phyloP scores from a whole-genome alignment of 1,140 invertebrate species.

The Frieseomelitta varia region DNA sequence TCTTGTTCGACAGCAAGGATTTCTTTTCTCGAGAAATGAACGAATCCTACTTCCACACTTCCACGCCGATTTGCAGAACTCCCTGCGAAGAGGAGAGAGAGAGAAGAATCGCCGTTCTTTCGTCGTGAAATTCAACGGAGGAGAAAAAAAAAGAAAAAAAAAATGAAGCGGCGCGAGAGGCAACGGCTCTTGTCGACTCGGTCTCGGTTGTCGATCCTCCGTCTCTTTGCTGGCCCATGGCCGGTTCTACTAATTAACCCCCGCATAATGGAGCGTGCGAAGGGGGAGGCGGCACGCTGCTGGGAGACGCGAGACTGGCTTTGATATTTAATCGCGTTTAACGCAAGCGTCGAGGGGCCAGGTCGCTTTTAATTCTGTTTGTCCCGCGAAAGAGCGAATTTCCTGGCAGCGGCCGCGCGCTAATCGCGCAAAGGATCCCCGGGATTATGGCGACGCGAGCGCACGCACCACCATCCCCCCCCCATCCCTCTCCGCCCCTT shows the following conservation, averaged over 20 bases:
- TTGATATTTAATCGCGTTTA: constrained; percentile 81
- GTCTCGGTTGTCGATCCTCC: constrained; percentile 55
- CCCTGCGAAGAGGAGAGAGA: too few relatives aligned
- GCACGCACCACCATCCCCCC: neutral
- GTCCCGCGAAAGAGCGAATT: constrained; percentile 66
- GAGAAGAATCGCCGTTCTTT: neutral
- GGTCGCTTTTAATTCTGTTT: constrained; percentile 78
- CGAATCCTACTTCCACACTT: too few relatives aligned
- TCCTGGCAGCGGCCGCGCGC: constrained; percentile 37
- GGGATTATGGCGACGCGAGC: constrained; percentile 41
- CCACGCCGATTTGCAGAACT: too few relatives aligned
- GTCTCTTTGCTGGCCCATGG: neutral
- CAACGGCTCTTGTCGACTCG: constrained; percentile 67
- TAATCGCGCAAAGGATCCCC: constrained; percentile 51
- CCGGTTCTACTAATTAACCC: constrained; percentile 74
- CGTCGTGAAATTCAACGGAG: neutral
- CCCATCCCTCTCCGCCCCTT: too few relatives aligned
- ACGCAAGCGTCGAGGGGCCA: constrained; percentile 67
- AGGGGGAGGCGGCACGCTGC: constrained; percentile 39
- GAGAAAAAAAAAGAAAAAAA: too few relatives aligned
- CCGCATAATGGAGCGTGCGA: constrained; percentile 70
- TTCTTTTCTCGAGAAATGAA: too few relatives aligned
- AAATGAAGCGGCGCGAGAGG: neutral
- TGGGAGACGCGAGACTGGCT: constrained; percentile 59
- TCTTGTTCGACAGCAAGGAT: too few relatives aligned